Percentiles rank a stretch among this genome's conserved stretches.
Conservation (phyloP, 2,113 vertebrate species). For the Psilopsiagon aurifrons region DNA sequence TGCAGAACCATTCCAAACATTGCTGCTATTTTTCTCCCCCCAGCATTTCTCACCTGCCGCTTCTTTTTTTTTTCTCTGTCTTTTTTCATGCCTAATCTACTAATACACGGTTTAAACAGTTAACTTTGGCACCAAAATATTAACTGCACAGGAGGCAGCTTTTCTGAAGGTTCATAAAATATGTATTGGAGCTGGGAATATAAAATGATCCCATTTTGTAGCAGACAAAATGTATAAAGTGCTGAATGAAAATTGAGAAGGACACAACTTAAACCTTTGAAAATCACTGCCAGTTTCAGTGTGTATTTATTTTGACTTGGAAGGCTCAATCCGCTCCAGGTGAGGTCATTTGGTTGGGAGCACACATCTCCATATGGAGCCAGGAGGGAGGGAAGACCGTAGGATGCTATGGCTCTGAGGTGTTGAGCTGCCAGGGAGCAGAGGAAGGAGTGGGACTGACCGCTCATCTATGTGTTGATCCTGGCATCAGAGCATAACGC, state of each 20-base stretch:
- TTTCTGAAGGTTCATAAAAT: conserved; percentile 46
- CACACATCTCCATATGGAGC: neutral
- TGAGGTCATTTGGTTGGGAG: conserved; percentile 55
- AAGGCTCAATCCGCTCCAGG: conserved; percentile 11
- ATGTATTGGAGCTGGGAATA: neutral
- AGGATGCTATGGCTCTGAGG: neutral
- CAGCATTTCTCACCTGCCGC: neutral
- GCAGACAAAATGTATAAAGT: conserved; percentile 4
- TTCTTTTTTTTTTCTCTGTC: neutral
- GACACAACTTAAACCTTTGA: conserved; percentile 18
- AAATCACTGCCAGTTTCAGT: conserved; percentile 29
- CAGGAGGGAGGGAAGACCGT: conserved; percentile 5
- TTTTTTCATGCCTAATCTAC: neutral
- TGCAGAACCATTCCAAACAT: conserved; percentile 35
- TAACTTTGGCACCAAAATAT: conserved; percentile 21
- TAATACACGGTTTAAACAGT: neutral
- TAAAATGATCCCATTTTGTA: conserved; percentile 27
- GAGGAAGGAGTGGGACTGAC: neutral
- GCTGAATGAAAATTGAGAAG: conserved; percentile 24
- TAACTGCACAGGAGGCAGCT: neutral
- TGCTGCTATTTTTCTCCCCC: conserved; percentile 28
- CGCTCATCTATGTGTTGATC: conserved; percentile 49
- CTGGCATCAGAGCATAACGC: conserved; percentile 39
- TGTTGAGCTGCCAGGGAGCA: conserved; percentile 46
- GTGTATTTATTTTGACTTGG: conserved; percentile 60